A percentile compares a stretch with the other conserved stretches of the same genome.
These are phyloP conservation scores for Drosophila anceps DNA, from an alignment of 2,888 invertebrate genomes.

Conservation along the genomic window DNA sequence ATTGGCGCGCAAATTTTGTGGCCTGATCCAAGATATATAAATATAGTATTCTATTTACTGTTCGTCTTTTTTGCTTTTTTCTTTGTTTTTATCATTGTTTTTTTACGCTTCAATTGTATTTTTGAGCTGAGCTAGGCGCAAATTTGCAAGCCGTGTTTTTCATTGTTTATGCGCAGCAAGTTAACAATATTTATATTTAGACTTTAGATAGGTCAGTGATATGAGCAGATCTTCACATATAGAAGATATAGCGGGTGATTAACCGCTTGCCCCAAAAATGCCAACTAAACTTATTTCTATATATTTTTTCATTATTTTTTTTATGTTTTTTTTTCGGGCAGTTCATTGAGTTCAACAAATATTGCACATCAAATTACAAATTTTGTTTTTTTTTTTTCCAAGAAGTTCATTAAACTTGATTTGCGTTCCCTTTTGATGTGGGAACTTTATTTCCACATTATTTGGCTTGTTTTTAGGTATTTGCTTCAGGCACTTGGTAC, in stretches of 20 bases:
- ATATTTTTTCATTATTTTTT: neutral
- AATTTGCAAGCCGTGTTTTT: conserved; percentile 56
- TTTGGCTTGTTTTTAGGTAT: neutral
- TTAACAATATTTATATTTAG: conserved; percentile 56
- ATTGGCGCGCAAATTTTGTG: conserved; percentile 67
- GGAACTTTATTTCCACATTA: conserved; percentile 15
- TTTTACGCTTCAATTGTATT: conserved; percentile 18
- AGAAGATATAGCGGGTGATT: conserved; percentile 24
- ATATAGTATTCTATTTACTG: conserved; percentile 4
- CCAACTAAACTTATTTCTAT: conserved; percentile 23
- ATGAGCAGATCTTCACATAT: conserved; percentile 27
- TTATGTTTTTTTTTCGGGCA: neutral
- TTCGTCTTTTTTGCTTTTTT: neutral
- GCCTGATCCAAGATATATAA: conserved; percentile 34
- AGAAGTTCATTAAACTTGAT: conserved; percentile 67
- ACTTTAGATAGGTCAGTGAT: conserved; percentile 70
- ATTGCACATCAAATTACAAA: conserved; percentile 52
- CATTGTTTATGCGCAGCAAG: conserved; percentile 41
- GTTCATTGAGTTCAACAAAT: conserved; percentile 53
- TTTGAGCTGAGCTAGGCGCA: conserved; percentile 29
- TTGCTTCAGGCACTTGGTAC: neutral
- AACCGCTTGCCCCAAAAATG: conserved; percentile 29
- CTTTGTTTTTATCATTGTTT: neutral
- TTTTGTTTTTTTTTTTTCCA: conserved; percentile 47
- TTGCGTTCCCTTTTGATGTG: conserved; percentile 21